A percentile compares a stretch with the other conserved stretches of the same genome.
Conservation (phyloP, 1,140 invertebrate genomes). For the Penaeus japonicus region DNA sequence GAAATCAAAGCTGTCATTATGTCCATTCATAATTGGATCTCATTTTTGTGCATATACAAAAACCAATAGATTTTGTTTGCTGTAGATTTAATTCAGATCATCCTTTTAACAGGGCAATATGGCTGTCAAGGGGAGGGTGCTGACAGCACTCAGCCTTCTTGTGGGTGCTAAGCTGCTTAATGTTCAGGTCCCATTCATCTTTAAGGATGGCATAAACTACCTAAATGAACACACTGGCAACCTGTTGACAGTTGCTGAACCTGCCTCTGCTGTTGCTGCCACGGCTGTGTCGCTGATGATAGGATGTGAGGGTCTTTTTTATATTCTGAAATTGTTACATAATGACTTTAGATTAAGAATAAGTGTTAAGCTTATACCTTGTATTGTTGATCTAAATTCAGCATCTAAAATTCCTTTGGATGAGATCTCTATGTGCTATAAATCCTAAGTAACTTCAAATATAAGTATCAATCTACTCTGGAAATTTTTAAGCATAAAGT, state of each 20-base stretch:
- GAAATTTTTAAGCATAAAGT: not conserved
- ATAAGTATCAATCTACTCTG: too few relatives aligned
- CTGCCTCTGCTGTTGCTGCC: slow-evolving; percentile 65
- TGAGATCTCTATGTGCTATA: too few relatives aligned
- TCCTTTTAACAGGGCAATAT: slow-evolving; percentile 74
- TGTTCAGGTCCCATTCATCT: slow-evolving; percentile 95
- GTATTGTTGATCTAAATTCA: not conserved
- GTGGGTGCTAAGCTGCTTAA: slow-evolving; percentile 87
- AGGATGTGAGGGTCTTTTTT: slow-evolving; percentile 79
- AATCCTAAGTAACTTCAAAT: too few relatives aligned
- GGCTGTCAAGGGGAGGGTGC: slow-evolving; percentile 81
- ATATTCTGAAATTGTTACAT: not conserved
- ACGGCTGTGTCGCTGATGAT: slow-evolving; percentile 80
- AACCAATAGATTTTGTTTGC: not conserved
- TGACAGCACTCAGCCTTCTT: slow-evolving; percentile 81
- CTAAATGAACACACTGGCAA: slow-evolving; percentile 74
- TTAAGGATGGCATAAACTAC: slow-evolving; percentile 92
- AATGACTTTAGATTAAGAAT: not conserved
- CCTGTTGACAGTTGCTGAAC: slow-evolving; percentile 63
- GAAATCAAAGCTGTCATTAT: too few relatives aligned
- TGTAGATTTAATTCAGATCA: not conserved
- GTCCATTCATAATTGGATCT: too few relatives aligned
- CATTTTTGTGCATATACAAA: slow-evolving; percentile 14
- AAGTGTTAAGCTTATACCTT: not conserved
- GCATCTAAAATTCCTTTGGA: too few relatives aligned